Conservation (phyloP, 2,888 invertebrate genomes). For the Physocephala rufipes region DNA sequence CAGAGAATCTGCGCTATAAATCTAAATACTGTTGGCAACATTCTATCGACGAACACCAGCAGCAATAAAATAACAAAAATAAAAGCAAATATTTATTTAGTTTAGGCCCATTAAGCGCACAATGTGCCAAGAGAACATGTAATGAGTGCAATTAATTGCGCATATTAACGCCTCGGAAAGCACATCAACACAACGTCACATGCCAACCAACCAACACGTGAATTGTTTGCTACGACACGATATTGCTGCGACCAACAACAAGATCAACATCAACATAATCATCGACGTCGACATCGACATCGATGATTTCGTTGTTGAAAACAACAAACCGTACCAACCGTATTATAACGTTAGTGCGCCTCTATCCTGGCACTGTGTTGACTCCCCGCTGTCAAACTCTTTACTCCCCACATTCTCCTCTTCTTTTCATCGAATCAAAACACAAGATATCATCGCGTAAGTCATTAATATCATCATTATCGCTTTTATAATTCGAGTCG, state of each 20-base stretch:
- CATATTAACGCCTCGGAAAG: slow-evolving; percentile 30
- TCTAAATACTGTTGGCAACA: background rate
- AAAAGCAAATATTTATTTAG: slow-evolving; percentile 1
- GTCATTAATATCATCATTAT: too few species aligned
- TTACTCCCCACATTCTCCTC: too few species aligned
- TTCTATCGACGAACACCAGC: too few species aligned
- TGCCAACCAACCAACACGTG: background rate
- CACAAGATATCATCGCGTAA: too few species aligned
- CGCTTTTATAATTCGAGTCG: too few species aligned
- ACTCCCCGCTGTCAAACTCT: too few species aligned
- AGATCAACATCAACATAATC: background rate
- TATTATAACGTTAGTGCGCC: background rate
- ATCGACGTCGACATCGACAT: background rate
- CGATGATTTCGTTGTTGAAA: too few species aligned
- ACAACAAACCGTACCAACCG: background rate
- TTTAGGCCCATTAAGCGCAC: background rate
- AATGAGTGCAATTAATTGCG: slow-evolving; percentile 36
- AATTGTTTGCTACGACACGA: too few species aligned
- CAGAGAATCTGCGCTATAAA: background rate
- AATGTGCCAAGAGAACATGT: slow-evolving; percentile 1
- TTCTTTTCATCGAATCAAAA: too few species aligned
- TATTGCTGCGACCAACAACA: background rate
- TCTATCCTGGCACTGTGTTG: background rate
- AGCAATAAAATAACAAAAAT: background rate
- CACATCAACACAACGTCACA: background rate